Evolutionary conservation across 2,113 vertebrate genomes (phyloP).

Genomic region (Merops nubicus): DNA sequence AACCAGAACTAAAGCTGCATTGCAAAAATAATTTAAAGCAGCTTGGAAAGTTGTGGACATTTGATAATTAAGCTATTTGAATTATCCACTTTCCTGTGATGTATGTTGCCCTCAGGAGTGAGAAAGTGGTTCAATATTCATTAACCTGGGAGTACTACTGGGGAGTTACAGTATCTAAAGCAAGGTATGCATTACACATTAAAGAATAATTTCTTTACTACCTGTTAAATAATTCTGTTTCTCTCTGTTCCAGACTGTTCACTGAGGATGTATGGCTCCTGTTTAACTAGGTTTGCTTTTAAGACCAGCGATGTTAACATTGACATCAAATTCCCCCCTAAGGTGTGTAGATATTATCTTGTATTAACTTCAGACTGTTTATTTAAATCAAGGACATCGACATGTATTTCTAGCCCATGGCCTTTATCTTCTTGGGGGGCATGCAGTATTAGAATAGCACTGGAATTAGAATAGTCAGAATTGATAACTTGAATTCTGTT

Average conservation of each 20-base stretch:
- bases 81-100: not conserved
- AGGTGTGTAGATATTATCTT: conserved; percentile 77
- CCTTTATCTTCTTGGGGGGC: not conserved
- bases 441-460: not conserved
- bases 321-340: conserved; percentile 89
- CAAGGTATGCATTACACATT: not conserved
- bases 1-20: not conserved
- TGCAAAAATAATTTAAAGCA: not conserved
- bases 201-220: not conserved
- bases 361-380: not conserved
- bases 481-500: not conserved
- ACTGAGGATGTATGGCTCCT: conserved; percentile 93
- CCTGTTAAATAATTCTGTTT: conserved; percentile 1
- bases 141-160: not conserved
- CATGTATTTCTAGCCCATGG: not conserved
- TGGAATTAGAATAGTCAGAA: too few species aligned
- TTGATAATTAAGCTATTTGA: not conserved
- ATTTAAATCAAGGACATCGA: not conserved
- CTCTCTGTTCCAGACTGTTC: conserved; percentile 85
- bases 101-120: too few species aligned
- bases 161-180: not conserved
- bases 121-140: not conserved
- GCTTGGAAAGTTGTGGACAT: not conserved
- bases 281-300: conserved; percentile 93
- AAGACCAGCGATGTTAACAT: conserved; percentile 96